A percentile compares a stretch with the other conserved stretches of the same genome.
phyloP scores from a whole-genome alignment of 1,140 invertebrate species.

The Drosophila pseudoananassae region DNA sequence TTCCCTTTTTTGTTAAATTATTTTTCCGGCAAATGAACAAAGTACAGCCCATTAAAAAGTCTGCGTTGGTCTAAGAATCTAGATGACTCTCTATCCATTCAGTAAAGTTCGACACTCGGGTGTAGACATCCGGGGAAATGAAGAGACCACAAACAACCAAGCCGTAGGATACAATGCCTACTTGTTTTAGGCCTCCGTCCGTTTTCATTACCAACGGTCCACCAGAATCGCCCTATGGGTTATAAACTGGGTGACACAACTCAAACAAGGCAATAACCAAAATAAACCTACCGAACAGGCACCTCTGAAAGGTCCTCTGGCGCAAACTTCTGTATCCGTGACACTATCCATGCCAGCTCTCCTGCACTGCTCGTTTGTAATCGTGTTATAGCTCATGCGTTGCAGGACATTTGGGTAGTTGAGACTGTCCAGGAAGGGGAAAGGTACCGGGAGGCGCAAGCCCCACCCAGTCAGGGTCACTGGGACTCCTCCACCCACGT shows the following conservation, averaged over 20 bases:
- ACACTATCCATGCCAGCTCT: slow-evolving; percentile 65
- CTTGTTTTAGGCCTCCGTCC: slow-evolving; percentile 67
- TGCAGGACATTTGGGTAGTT: slow-evolving; percentile 70
- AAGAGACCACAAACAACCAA: slow-evolving; percentile 85
- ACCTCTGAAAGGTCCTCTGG: slow-evolving; percentile 83
- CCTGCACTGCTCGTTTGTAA: slow-evolving; percentile 66
- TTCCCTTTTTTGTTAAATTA: slow-evolving; percentile 25
- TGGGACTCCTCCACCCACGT: slow-evolving; percentile 51
- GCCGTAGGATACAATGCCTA: slow-evolving; percentile 90
- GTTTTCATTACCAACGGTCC: slow-evolving; percentile 86
- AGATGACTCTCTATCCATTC: slow-evolving; percentile 83
- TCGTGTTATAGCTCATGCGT: slow-evolving; percentile 69
- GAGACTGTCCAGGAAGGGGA: slow-evolving; percentile 56
- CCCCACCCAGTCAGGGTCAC: slow-evolving; percentile 82
- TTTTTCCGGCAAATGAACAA: slow-evolving; percentile 24
- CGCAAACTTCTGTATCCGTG: slow-evolving; percentile 84
- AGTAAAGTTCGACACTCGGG: slow-evolving; percentile 84
- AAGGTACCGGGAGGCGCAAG: slow-evolving; percentile 53
- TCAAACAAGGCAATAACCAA: not conserved
- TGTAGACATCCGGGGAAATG: slow-evolving; percentile 86
- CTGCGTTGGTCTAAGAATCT: not conserved
- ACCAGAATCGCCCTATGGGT: slow-evolving; percentile 89
- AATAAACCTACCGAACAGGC: slow-evolving; percentile 74
- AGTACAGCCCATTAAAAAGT: not conserved
- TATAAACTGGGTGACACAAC: not conserved